A percentile compares a stretch with the other conserved stretches of the same genome.
Conservation (phyloP, 1,140 invertebrate genomes). For the Rhyzopertha dominica region DNA sequence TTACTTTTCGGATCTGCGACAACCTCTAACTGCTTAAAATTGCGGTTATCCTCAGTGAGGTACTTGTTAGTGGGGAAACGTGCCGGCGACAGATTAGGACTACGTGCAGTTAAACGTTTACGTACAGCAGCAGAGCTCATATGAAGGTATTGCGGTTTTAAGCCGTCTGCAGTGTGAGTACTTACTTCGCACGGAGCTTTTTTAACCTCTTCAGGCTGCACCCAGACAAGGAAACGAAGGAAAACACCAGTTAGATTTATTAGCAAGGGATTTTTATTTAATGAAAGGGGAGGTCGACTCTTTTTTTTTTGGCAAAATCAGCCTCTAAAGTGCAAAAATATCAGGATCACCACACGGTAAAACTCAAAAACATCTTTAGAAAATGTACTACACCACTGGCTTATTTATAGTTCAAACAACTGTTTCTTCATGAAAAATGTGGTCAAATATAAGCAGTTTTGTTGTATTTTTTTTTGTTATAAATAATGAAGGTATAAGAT, state of each 20-base stretch:
- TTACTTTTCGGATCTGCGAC: not conserved
- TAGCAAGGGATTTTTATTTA: no score
- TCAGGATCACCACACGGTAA: no score
- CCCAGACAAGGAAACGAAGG: conserved; percentile 24
- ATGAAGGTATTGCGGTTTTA: conserved; percentile 26
- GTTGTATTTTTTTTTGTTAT: no score
- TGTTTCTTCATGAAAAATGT: no score
- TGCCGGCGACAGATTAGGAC: not conserved
- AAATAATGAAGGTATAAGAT: no score
- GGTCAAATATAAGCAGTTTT: no score
- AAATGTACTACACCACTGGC: no score
- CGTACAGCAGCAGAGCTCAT: conserved; percentile 25
- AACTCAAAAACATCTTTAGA: no score
- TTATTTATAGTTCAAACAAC: no score
- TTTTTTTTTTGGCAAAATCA: no score
- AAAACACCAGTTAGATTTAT: conserved; percentile 29
- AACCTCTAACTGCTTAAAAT: not conserved
- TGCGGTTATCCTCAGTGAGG: not conserved
- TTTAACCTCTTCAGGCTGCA: conserved; percentile 51
- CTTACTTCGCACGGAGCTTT: conserved; percentile 52
- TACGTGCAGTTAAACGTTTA: conserved; percentile 28
- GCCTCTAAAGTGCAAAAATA: no score
- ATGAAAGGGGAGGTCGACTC: no score
- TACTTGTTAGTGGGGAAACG: not conserved
- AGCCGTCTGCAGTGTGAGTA: conserved; percentile 33